Evolutionary conservation across 2,797 vertebrate genomes (phyloP), one percentile per base, ranked within the genome.

Genomic region (Xenentodon cancila): DNA sequence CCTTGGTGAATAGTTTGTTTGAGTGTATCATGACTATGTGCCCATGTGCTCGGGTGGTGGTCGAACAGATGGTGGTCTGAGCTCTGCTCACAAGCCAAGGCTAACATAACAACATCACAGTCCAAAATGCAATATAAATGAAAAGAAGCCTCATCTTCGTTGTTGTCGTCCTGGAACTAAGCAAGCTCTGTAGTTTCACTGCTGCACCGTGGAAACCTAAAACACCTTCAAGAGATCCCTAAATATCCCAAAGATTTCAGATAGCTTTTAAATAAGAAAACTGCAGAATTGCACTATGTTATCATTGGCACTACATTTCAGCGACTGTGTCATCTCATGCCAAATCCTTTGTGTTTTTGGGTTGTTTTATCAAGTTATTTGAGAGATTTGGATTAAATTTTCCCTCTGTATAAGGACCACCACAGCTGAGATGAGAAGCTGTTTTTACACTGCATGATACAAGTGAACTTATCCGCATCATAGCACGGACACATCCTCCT

Each of bases 61-160:
- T 73, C 17, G 17, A 51, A 77, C 73, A 80, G 78, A 73, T 80
- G 78, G 73, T 64, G 78, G 66, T 67, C 59, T 61, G 54, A 68
- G 72, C 50, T 58, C 4, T 5, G 53, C 62, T 68, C 63, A 25
- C 60, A 54, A 69, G 60, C 75, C 70, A 71, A 68, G 62, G 64
- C 79, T 66, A 71, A 34, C 63, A 77, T 62, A 64, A 55, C 51
- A 59, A 42, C 64, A 68, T 86, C 64, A 64, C 66, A 68, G 70
- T 52, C 55, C 17, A 69, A 63, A 67, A 72, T 72, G 53, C 66
- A 65, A 71, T 44, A 69, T 75, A 64, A 67, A 81, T 77, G 13
- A 74, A 67, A 66, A 77, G 66, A 63, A 59, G 34, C 37, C 45
- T 43, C n/a, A 11, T 22, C 47, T 47, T 60, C 57, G 6, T 53